phyloP scores from a whole-genome alignment of 2,797 vertebrate genomes.

The Eulemur mongoz region DNA sequence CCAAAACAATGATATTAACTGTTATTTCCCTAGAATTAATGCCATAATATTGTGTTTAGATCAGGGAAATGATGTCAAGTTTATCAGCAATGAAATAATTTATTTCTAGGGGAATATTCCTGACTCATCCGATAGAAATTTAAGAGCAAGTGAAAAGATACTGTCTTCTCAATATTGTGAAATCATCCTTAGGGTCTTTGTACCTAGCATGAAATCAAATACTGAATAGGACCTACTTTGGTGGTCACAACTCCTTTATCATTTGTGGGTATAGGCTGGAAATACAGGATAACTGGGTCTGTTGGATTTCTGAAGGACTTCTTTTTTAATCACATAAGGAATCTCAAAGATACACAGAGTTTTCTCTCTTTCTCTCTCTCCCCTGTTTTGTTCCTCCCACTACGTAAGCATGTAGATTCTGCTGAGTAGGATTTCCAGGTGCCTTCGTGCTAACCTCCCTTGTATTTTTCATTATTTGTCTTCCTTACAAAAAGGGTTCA shows the following conservation, averaged over 20 bases:
- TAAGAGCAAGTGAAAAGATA: conserved; percentile 10
- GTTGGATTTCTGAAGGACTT: not conserved
- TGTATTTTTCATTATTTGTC: not conserved
- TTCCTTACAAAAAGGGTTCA: not conserved
- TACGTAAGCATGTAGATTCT: not conserved
- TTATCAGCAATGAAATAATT: not conserved
- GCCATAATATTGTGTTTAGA: not conserved
- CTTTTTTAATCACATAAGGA: not conserved
- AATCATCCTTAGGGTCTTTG: not conserved
- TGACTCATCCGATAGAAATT: conserved; percentile 13
- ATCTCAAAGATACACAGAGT: not conserved
- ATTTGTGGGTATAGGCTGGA: not conserved
- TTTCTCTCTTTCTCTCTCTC: too few relatives aligned
- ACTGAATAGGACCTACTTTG: not conserved
- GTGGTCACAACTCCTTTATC: not conserved
- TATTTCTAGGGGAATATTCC: conserved; percentile 27
- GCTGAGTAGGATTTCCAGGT: not conserved
- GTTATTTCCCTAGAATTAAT: not conserved
- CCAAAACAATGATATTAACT: not conserved
- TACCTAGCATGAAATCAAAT: not conserved
- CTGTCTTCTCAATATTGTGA: not conserved
- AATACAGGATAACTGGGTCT: not conserved
- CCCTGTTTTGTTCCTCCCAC: not conserved
- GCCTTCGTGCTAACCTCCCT: not conserved
- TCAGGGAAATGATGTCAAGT: not conserved